Base-by-base conservation (phyloP, 2,113 vertebrate species). In the Chaetops frenatus region DNA sequence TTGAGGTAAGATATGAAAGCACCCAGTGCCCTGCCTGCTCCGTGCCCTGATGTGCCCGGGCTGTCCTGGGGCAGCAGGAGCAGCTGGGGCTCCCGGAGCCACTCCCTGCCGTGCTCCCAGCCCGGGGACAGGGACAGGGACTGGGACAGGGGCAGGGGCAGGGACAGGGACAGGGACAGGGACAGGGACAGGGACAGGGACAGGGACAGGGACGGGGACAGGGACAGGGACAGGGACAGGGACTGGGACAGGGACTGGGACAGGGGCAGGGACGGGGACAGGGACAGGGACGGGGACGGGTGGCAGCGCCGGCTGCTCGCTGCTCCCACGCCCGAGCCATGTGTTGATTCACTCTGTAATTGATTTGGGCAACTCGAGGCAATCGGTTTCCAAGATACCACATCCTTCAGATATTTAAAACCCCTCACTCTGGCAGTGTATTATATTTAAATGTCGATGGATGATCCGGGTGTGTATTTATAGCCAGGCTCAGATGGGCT, bases 301-400 rank as follows among this genome's bases (percentile, higher is more conserved):
- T 42, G 14, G 71, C 81, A 48, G 44, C 0, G 1, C 88, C 9
- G 24, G 47, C 74, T 88, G 86, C 91, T 97, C 23, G 2, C 92
- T 47, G 92, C 95, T 96, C 95, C 94, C 94, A 97, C 35, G 31
- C 91, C 33, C 18, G 73, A 94, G 89, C 23, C 22, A 50, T 93
- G 86, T 92, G 96, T 96, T 97, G 97, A 97, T 95, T 97, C 95
- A 92, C 90, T 96, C 78, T 72, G 95, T 86, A 81, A 95, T 94
- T 95, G 93, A 97, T 96, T 96, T 96, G 94, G 96, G 95, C 94
- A 91, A 91, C 94, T 97, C 20, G 47, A 97, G 96, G 86, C 92
- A 96, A 92, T 81, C 67, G 91, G 89, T 97, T 98, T 98, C 94
- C 95, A 96, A 97, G 94, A 84, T 96, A 88, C 95, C 91, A 91